A percentile compares a stretch with the other conserved stretches of the same genome.
phyloP scores from a whole-genome alignment of 1,140 invertebrate species.

The Myzus persicae region DNA sequence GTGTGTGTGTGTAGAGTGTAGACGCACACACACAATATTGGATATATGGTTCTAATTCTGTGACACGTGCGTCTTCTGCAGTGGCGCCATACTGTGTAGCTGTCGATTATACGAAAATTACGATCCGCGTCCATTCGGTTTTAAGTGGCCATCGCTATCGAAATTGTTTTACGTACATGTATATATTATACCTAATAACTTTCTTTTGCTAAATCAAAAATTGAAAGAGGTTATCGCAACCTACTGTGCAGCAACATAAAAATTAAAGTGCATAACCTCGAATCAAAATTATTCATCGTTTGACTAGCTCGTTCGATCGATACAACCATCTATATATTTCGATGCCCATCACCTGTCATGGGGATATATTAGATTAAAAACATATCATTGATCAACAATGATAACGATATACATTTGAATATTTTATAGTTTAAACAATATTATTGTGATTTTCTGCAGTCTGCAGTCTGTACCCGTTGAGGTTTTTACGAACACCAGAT shows the following conservation, averaged over 20 bases:
- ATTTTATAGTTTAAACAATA: background rate
- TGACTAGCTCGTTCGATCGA: background rate
- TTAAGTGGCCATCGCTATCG: background rate
- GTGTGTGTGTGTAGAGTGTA: background rate
- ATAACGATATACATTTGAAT: background rate
- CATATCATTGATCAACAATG: background rate
- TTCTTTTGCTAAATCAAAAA: background rate
- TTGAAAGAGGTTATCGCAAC: background rate
- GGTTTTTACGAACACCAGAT: too few species aligned
- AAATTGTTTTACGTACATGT: background rate
- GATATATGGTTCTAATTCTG: conserved; percentile 31
- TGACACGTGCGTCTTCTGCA: conserved; percentile 18
- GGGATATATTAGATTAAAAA: background rate
- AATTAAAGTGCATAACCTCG: background rate
- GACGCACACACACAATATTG: background rate
- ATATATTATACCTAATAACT: too few species aligned
- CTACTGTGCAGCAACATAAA: too few species aligned
- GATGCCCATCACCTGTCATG: background rate
- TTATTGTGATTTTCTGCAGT: too few species aligned
- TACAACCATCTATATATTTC: background rate
- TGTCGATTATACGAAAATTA: background rate
- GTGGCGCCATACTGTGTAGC: conserved; percentile 5
- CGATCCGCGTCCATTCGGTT: background rate
- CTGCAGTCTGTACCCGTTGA: too few species aligned
- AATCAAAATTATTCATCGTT: background rate